phyloP scores from a whole-genome alignment of 2,888 invertebrate genomes.

The Agonopterix subpropinquella region DNA sequence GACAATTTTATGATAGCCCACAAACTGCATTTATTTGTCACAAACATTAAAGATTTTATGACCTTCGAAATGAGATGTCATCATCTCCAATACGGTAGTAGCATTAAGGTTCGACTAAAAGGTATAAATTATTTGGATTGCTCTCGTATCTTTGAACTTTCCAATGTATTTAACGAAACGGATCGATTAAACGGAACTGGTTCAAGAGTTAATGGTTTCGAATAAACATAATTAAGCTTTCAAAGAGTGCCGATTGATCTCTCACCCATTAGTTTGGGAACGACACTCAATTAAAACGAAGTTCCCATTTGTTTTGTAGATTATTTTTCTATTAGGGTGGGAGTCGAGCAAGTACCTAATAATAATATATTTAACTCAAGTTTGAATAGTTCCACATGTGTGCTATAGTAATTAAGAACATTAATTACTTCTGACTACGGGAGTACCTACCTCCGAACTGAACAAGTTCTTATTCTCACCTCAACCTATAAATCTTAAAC shows the following conservation, averaged over 20 bases:
- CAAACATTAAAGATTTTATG: too few relatives aligned
- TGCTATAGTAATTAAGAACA: too few relatives aligned
- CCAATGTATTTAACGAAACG: conserved; percentile 37
- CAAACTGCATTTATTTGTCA: too few relatives aligned
- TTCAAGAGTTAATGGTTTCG: conserved; percentile 54
- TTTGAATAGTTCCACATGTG: too few relatives aligned
- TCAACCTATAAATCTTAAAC: too few relatives aligned
- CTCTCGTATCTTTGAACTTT: conserved; percentile 36
- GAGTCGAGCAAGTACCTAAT: neutral
- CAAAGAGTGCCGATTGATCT: conserved; percentile 61
- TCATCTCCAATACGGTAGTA: conserved; percentile 27
- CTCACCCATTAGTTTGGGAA: conserved; percentile 48
- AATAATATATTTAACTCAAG: neutral
- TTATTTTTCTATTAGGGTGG: conserved; percentile 7
- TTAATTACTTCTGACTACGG: too few relatives aligned
- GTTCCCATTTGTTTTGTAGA: conserved; percentile 29
- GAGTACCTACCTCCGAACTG: too few relatives aligned
- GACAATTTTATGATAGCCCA: too few relatives aligned
- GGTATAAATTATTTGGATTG: conserved; percentile 22
- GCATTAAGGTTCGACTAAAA: conserved; percentile 26
- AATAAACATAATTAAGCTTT: conserved; percentile 70
- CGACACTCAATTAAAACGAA: conserved; percentile 55
- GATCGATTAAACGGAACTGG: conserved; percentile 55
- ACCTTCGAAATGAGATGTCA: conserved; percentile 30
- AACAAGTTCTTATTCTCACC: too few relatives aligned